phyloP scores from a whole-genome alignment of 2,797 vertebrate genomes.

The Hemibagrus guttatus region DNA sequence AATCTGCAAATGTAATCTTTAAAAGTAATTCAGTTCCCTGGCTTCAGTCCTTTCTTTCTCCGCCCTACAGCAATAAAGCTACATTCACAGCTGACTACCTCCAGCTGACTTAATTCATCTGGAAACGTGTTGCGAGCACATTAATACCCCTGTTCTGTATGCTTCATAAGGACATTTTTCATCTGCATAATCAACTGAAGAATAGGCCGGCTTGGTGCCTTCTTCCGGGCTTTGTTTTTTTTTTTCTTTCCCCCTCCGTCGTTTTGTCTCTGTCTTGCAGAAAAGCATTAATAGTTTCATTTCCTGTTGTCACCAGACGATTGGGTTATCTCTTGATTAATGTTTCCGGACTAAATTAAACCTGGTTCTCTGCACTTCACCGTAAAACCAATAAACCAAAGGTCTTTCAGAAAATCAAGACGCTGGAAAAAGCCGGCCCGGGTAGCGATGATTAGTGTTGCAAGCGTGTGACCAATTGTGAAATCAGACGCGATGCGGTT shows the following conservation, averaged over 20 bases:
- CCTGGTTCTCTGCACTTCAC: conserved; percentile 7
- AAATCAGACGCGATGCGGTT: conserved; percentile 20
- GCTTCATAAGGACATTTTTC: conserved; percentile 54
- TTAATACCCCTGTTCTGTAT: conserved; percentile 41
- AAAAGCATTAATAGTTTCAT: conserved; percentile 50
- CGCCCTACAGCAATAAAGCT: conserved; percentile 43
- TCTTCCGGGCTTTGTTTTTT: conserved; percentile 24
- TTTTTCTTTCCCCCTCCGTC: neutral
- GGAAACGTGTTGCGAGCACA: conserved; percentile 28
- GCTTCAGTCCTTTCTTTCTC: conserved; percentile 3
- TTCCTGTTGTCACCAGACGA: conserved; percentile 35
- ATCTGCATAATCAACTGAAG: conserved; percentile 55
- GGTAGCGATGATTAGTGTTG: conserved; percentile 40
- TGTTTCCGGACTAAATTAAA: conserved; percentile 49
- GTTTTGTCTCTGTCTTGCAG: conserved; percentile 30
- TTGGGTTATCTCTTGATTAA: conserved; percentile 54
- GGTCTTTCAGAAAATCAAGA: conserved; percentile 27
- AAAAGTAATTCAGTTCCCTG: neutral
- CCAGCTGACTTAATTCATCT: conserved; percentile 48
- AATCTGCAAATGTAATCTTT: neutral
- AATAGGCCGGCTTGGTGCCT: conserved; percentile 15
- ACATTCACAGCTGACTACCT: conserved; percentile 44
- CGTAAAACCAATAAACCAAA: conserved; percentile 42
- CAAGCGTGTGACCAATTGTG: conserved; percentile 40
- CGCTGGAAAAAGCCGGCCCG: conserved; percentile 11